Base-by-base conservation (phyloP, 2,888 invertebrate species). In the Mechanitis messenoides region DNA sequence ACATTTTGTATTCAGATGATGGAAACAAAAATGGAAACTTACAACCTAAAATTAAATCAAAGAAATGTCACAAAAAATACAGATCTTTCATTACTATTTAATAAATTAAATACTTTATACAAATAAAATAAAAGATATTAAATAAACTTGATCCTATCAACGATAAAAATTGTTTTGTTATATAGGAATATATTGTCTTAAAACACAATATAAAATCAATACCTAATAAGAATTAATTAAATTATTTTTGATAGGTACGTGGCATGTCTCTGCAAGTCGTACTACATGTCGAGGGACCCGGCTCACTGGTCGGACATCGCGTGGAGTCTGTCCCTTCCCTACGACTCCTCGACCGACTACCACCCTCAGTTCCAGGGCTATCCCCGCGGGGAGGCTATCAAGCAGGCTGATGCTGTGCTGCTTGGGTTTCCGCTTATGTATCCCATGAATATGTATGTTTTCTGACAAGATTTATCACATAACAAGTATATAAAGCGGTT, bases 381-480 rank as follows among this genome's bases (percentile, higher is more conserved):
- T 68, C 68, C 71, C 6, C 72, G 87, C 11, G 85, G 85, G 1
- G 83, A 84, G 0, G 69, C 62, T 38, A 91, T 92, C 45, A 92
- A 92, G 67, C 93, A 93, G 67, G 93, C 93, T 6, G 93, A 93
- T 69, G 91, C 86, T 2, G 87, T 92, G 4, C 76, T 93, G 1
- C 73, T 93, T 0, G 92, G 92, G 0, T 93, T 85, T 68, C 93
- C 93, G 0, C 69, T 92, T 55, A 87, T 91, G 64, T 92, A 91
- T 70, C 74, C 84, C 35, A 92, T 91, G 90, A 85, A 91, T 68
- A 68, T 76, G 92, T 92, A 67, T 75, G 83, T 42, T 3, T 3
- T 9, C 9, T 11, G 3, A 9, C 9, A 42, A 42, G 7, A 42
- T 7, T 42, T 9, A 5, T 42, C 42, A 4, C 3, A 9, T 2